Evolutionary conservation across 1,140 invertebrate genomes (phyloP), one percentile per base, ranked within the genome.

Genomic region (Drosophila pallidifrons): DNA sequence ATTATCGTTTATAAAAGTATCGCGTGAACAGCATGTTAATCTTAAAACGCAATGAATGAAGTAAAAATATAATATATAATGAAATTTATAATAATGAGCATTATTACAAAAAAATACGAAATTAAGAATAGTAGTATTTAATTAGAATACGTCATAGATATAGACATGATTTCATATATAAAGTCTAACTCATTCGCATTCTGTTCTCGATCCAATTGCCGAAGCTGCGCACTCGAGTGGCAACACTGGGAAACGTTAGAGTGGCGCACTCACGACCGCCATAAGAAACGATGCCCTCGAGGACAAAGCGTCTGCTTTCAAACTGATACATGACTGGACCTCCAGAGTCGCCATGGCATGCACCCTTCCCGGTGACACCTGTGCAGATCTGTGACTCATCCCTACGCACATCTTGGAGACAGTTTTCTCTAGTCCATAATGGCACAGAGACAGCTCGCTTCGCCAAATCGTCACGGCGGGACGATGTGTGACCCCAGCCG

Each of bases 271-370:
- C 16, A 20, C 1, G 2, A 7, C 1, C 7, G 1, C 46, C 47
- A 13, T 63, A 63, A 0, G 60, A 63, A 3, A 63, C 16, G 15
- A 63, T 51, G 30, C 60, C 60, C 32, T 63, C 60, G 5, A 63
- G 32, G 2, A 63, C 32, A 46, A 63, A 51, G 1, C 32, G 47
- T 3, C 5, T 41, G 32, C 10, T 38, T 4, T 38, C 32, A 10
- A 63, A 63, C 32, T 8, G 5, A 28, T 63, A 10, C 60, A 63
- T 63, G 8, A 63, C 8, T 6, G 60, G 60, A 13, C 60, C 60
- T 16, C 60, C 60, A 1, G 60, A 63, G 13, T 63, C 60, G 5
- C 60, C 60, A 10, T 41, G 5, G 46, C 60, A 63, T 1, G 46
- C 38, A 15, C 60, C 60, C 4, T 2, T 51, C 0, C 16, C 47